Percentiles rank a stretch among this genome's conserved stretches.
Evolutionary conservation across 1,140 invertebrate genomes (phyloP).

Genomic region (Mercenaria mercenaria): DNA sequence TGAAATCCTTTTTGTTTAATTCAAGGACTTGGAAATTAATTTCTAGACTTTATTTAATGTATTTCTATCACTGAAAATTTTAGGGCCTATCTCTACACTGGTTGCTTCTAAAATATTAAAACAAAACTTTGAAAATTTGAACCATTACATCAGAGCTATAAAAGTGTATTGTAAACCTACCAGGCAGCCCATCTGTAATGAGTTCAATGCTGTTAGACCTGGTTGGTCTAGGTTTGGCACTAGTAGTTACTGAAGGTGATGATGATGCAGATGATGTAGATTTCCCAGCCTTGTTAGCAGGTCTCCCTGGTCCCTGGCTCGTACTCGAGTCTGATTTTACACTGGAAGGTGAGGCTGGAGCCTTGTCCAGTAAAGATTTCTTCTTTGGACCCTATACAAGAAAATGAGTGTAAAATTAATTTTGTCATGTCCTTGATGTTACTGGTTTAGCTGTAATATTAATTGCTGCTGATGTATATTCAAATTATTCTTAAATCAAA

Average conservation of each 20-base stretch:
- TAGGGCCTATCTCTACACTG: no score
- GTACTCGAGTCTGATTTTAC: slow-evolving; percentile 53
- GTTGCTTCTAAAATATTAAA: no score
- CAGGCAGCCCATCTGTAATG: slow-evolving; percentile 41
- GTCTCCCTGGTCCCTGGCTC: slow-evolving; percentile 3
- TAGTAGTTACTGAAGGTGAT: background rate
- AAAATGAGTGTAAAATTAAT: background rate
- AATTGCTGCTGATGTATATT: no score
- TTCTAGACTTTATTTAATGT: no score
- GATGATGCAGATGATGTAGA: slow-evolving; percentile 2
- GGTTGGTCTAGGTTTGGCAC: slow-evolving; percentile 44
- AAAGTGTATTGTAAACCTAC: slow-evolving; percentile 28
- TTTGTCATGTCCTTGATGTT: no score
- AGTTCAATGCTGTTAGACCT: slow-evolving; percentile 60
- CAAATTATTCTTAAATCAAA: no score
- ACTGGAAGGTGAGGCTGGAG: slow-evolving; percentile 55
- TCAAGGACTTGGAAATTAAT: no score
- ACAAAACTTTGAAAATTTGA: no score
- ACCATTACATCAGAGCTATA: no score
- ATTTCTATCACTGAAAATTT: no score
- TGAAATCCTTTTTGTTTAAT: no score
- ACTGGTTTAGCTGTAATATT: no score
- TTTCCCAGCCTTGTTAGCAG: background rate
- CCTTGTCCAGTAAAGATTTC: slow-evolving; percentile 23
- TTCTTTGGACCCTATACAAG: slow-evolving; percentile 54